phyloP scores from a whole-genome alignment of 2,797 vertebrate species.

The Babyrousa celebensis region DNA sequence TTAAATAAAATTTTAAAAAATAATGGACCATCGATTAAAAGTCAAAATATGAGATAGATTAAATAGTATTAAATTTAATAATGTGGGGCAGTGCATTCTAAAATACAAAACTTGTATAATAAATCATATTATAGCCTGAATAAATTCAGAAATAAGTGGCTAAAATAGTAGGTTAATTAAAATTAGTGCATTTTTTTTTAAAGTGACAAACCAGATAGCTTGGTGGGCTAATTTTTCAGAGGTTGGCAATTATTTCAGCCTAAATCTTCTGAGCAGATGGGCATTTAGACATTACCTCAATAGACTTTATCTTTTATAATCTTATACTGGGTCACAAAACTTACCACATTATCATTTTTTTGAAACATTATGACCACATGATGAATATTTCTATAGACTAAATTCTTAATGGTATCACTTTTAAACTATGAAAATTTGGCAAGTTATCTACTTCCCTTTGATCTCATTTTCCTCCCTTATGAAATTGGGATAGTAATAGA shows the following conservation, averaged over 20 bases:
- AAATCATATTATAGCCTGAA: slow-evolving; percentile 45
- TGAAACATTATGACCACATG: neutral
- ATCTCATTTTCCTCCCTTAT: neutral
- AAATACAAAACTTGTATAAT: slow-evolving; percentile 19
- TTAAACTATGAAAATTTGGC: slow-evolving; percentile 29
- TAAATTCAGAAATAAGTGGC: slow-evolving; percentile 69
- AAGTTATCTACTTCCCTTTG: neutral
- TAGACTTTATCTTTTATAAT: neutral
- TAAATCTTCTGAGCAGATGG: neutral
- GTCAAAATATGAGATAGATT: slow-evolving; percentile 33
- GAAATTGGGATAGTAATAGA: neutral
- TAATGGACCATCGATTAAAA: slow-evolving; percentile 63
- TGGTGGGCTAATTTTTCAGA: neutral
- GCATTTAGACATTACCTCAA: neutral
- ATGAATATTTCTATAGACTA: neutral
- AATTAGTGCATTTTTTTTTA: slow-evolving; percentile 63
- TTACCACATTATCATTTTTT: neutral
- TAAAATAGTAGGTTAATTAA: slow-evolving; percentile 67
- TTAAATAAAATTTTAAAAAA: slow-evolving; percentile 47
- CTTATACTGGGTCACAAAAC: neutral
- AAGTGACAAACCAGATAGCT: slow-evolving; percentile 31
- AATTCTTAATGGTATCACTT: neutral
- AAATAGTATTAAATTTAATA: slow-evolving; percentile 66
- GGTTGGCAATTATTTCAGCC: neutral
- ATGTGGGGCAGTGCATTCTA: slow-evolving; percentile 17